Percentiles rank a stretch among this genome's conserved stretches.
These are phyloP conservation scores for Spondyliosoma cantharus DNA, from an alignment of 2,797 vertebrate species.

Conservation along the genomic window DNA sequence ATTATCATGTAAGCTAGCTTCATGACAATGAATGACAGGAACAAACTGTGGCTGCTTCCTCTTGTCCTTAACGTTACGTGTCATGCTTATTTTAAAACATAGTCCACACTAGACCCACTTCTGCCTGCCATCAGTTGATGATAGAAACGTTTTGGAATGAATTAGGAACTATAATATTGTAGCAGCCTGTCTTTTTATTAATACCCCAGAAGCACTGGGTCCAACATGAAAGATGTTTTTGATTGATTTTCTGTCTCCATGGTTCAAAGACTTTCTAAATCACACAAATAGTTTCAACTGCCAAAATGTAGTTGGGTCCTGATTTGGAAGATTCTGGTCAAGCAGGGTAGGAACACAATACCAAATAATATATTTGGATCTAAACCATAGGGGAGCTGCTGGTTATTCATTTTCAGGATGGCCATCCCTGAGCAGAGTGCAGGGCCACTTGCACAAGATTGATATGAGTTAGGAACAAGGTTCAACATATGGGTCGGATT, in stretches of 20 bases:
- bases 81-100: background rate
- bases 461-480: constrained; percentile 2
- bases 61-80: background rate
- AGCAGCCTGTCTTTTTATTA: accelerated
- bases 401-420: constrained; percentile 19
- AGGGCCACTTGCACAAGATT: background rate
- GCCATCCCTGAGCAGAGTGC: constrained; percentile 14
- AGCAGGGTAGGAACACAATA: background rate
- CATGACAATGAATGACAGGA: background rate
- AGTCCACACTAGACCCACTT: background rate
- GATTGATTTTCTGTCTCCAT: background rate
- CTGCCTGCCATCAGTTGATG: no score
- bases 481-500: constrained; percentile 4
- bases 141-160: background rate
- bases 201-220: background rate
- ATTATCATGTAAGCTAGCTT: background rate
- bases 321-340: constrained; percentile 2
- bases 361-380: background rate
- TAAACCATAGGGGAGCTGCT: background rate
- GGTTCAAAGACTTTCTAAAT: background rate
- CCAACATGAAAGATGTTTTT: background rate
- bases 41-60: background rate
- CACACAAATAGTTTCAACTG: background rate
- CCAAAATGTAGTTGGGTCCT: background rate
- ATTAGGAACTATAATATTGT: no score